Percentiles rank a stretch among this genome's conserved stretches.
phyloP scores from a whole-genome alignment of 37 sponge, comb jelly and placozoan species.

The Aphrocallistes beatrix region DNA sequence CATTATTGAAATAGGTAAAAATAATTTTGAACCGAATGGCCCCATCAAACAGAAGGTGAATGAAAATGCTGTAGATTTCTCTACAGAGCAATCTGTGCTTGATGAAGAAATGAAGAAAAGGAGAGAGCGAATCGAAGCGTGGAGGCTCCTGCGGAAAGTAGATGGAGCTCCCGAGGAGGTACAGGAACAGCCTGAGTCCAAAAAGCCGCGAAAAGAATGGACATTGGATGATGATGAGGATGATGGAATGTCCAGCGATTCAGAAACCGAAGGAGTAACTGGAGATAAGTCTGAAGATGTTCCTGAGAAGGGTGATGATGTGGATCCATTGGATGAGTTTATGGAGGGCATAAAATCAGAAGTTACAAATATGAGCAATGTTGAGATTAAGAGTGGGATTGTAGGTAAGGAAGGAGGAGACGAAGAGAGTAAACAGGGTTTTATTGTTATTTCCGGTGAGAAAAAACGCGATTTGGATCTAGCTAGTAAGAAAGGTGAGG shows the following conservation, averaged over 20 bases:
- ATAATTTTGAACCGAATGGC: neutral
- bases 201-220: slow-evolving; percentile 44
- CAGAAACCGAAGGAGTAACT: neutral
- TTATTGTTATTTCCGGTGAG: neutral
- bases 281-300: neutral
- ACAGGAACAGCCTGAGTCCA: neutral
- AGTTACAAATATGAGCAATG: slow-evolving; percentile 24
- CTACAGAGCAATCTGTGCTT: slow-evolving; percentile 48
- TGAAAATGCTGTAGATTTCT: slow-evolving; percentile 1
- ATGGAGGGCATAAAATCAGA: slow-evolving; percentile 40
- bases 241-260: slow-evolving; percentile 37
- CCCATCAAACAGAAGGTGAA: neutral
- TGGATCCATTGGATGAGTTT: slow-evolving; percentile 91
- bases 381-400: slow-evolving; percentile 17
- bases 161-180: neutral
- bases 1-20: no score
- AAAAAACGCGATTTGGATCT: neutral
- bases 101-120: slow-evolving; percentile 89
- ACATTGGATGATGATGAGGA: slow-evolving; percentile 80
- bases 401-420: neutral
- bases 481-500: slow-evolving; percentile 59
- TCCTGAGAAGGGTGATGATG: slow-evolving; percentile 40
- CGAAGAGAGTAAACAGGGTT: neutral
- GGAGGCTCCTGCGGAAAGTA: slow-evolving; percentile 52
- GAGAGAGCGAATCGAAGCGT: slow-evolving; percentile 76